Evolutionary conservation across 2,888 invertebrate species (phyloP).

Genomic region (Cephus nigrinus): DNA sequence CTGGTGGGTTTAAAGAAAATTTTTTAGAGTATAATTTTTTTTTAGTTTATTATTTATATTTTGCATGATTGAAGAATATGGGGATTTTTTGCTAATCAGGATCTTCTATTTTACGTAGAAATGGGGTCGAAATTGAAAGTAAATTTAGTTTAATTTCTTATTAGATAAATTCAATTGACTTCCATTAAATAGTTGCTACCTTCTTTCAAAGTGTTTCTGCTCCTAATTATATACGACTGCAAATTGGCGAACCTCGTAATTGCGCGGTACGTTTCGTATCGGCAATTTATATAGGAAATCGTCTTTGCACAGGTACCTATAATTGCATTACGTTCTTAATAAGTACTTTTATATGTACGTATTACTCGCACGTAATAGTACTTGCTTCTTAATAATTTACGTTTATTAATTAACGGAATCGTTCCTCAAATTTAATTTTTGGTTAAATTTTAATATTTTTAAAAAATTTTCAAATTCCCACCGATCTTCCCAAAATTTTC

Average conservation of each 20-base stretch:
- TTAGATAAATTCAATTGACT: not conserved
- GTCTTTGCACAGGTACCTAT: not conserved
- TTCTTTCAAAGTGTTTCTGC: not conserved
- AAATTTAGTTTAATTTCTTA: not conserved
- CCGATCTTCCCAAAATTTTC: not conserved
- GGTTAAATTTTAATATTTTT: not conserved
- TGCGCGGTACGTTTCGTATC: not conserved
- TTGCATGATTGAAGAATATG: not conserved
- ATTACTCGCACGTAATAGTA: not conserved
- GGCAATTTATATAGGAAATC: not conserved
- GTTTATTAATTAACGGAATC: not conserved
- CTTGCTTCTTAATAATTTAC: not conserved
- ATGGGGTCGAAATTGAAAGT: not conserved
- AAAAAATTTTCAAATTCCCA: not conserved
- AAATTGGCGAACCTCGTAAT: not conserved
- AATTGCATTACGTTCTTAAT: not conserved
- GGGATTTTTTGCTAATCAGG: not conserved
- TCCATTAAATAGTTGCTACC: not conserved
- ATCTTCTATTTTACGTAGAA: not conserved
- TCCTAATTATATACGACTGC: not conserved
- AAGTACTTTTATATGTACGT: too few relatives aligned
- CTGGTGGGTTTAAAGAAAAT: too few relatives aligned
- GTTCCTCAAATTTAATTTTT: not conserved
- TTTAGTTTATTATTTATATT: not conserved
- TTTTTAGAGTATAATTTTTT: not conserved